These are phyloP conservation scores for Mustelus asterias DNA, from an alignment of 2,113 vertebrate species.

Conservation along the genomic window DNA sequence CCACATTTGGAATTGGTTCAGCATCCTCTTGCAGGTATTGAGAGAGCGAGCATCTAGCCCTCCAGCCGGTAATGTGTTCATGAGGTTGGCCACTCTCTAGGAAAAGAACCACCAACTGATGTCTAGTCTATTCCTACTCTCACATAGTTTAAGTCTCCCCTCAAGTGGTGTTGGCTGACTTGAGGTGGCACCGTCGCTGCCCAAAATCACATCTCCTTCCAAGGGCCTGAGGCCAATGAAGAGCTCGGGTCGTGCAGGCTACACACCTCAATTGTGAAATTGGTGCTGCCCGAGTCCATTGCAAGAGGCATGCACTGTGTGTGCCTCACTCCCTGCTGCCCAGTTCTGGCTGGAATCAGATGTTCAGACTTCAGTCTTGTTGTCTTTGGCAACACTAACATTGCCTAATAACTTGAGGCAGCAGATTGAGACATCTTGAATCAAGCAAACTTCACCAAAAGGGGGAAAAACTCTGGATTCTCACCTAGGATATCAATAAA, in stretches of 20 bases:
- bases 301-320: not conserved
- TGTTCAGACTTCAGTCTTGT: not conserved
- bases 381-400: not conserved
- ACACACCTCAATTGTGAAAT: not conserved
- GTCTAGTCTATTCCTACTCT: too few relatives aligned
- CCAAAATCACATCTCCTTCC: not conserved
- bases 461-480: not conserved
- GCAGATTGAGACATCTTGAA: not conserved
- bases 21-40: too few relatives aligned
- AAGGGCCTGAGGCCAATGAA: not conserved
- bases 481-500: not conserved
- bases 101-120: too few relatives aligned
- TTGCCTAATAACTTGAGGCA: not conserved
- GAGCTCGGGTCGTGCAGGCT: not conserved
- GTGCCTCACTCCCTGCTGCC: not conserved
- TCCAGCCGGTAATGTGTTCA: too few relatives aligned
- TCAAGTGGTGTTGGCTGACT: not conserved
- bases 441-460: not conserved
- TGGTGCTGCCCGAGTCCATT: not conserved
- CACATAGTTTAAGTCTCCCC: not conserved
- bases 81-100: too few relatives aligned
- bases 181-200: not conserved
- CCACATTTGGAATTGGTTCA: too few relatives aligned
- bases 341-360: not conserved
- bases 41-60: too few relatives aligned